These are phyloP conservation scores for Mesaphorura yosii DNA, from an alignment of 1,140 invertebrate species.

Conservation along the genomic window DNA sequence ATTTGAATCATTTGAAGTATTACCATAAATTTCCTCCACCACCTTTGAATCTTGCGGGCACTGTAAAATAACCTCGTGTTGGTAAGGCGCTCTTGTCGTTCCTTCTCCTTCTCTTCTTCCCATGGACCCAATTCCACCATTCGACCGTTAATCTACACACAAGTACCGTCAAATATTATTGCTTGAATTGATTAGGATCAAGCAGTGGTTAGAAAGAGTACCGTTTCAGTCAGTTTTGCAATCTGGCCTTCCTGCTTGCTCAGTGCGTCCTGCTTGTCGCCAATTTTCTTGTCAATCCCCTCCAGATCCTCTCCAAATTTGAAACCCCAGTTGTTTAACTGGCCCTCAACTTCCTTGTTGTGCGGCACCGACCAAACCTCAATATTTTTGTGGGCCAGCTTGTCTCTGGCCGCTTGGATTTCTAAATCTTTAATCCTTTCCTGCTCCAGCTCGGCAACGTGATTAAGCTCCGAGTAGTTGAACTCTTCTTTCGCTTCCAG, in stretches of 20 bases:
- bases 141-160: slow-evolving; percentile 20
- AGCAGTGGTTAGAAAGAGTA: neutral
- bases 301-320: slow-evolving; percentile 22
- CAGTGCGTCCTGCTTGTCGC: slow-evolving; percentile 14
- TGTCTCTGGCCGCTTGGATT: slow-evolving; percentile 20
- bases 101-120: slow-evolving; percentile 27
- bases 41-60: slow-evolving; percentile 28
- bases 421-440: slow-evolving; percentile 14
- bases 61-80: slow-evolving; percentile 16
- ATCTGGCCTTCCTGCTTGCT: slow-evolving; percentile 14
- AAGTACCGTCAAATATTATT: slow-evolving; percentile 1
- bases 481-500: slow-evolving; percentile 11
- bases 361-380: slow-evolving; percentile 14
- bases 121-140: slow-evolving; percentile 28
- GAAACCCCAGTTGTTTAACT: slow-evolving; percentile 17
- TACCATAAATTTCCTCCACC: slow-evolving; percentile 30
- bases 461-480: slow-evolving; percentile 5
- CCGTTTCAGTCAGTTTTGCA: slow-evolving; percentile 14
- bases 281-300: slow-evolving; percentile 18
- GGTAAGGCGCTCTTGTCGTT: slow-evolving; percentile 11
- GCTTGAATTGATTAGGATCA: slow-evolving; percentile 1
- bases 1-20: slow-evolving; percentile 5
- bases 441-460: slow-evolving; percentile 4
- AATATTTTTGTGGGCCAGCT: slow-evolving; percentile 15
- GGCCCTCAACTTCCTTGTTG: slow-evolving; percentile 10